Evolutionary conservation across 2,888 invertebrate species (phyloP).

Genomic region (Orchesellides sinensis): DNA sequence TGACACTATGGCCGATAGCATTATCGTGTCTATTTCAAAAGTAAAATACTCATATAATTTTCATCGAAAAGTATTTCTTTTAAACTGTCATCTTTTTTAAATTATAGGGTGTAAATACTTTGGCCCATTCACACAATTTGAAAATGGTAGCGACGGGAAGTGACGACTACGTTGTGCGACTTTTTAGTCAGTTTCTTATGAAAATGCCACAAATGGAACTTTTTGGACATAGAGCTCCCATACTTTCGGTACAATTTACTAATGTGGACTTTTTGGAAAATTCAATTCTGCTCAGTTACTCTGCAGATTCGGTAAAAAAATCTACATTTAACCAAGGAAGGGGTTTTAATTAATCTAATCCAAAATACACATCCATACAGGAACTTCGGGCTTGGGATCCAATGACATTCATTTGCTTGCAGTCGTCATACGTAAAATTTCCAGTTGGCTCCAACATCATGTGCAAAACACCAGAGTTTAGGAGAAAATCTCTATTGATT

Average conservation of each 20-base stretch:
- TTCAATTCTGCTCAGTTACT: slow-evolving; percentile 67
- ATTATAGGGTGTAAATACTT: slow-evolving; percentile 67
- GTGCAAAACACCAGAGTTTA: slow-evolving; percentile 72
- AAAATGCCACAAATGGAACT: slow-evolving; percentile 71
- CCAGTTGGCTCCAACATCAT: slow-evolving; percentile 67
- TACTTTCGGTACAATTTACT: slow-evolving; percentile 62
- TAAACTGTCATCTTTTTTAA: not conserved
- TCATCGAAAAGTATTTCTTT: too few species aligned
- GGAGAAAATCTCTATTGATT: slow-evolving; percentile 46
- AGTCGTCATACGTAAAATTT: slow-evolving; percentile 67
- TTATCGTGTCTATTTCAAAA: slow-evolving; percentile 66
- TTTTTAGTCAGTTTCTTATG: slow-evolving; percentile 72
- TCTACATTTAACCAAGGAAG: not conserved
- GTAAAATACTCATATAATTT: too few species aligned
- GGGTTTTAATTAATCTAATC: not conserved
- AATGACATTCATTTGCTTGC: slow-evolving; percentile 66
- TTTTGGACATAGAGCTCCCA: slow-evolving; percentile 65
- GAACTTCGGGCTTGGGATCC: slow-evolving; percentile 73
- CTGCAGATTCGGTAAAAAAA: slow-evolving; percentile 68
- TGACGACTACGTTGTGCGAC: slow-evolving; percentile 74
- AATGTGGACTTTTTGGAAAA: slow-evolving; percentile 47
- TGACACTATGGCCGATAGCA: slow-evolving; percentile 59
- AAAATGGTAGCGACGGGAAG: slow-evolving; percentile 74
- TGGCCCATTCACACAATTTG: slow-evolving; percentile 59
- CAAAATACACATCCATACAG: slow-evolving; percentile 20